phyloP scores from a whole-genome alignment of 2,113 vertebrate species.

The Heptranchias perlo region DNA sequence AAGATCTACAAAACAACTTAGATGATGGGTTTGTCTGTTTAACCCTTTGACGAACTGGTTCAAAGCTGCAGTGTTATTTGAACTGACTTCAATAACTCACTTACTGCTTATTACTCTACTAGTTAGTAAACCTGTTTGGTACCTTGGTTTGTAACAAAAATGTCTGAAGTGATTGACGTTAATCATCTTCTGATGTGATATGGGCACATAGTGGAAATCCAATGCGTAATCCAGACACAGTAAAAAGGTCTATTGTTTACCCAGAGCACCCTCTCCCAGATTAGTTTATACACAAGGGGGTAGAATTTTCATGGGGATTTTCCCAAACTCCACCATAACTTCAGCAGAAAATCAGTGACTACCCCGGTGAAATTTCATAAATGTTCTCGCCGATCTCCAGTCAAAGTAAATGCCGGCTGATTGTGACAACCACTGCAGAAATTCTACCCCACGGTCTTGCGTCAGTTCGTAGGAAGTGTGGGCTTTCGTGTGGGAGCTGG shows the following conservation, averaged over 20 bases:
- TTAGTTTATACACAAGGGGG: background rate
- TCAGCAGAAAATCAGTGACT: background rate
- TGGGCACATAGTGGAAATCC: background rate
- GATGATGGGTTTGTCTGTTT: background rate
- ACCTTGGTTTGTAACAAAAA: background rate
- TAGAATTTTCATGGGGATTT: background rate
- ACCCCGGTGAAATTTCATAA: background rate
- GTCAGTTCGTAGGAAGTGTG: background rate
- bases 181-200: background rate
- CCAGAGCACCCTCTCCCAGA: background rate
- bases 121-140: background rate
- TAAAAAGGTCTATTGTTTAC: background rate
- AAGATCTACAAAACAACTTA: background rate
- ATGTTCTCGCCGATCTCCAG: too few species aligned
- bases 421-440: background rate
- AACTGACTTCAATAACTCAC: background rate
- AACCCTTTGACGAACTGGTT: background rate
- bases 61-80: conserved; percentile 4
- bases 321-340: background rate
- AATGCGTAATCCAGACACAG: background rate
- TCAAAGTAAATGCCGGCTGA: too few species aligned
- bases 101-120: background rate
- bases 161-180: background rate
- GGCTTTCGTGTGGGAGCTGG: background rate
- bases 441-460: background rate